phyloP scores from a whole-genome alignment of 2,113 vertebrate species.

The Amblyornis subalaris region DNA sequence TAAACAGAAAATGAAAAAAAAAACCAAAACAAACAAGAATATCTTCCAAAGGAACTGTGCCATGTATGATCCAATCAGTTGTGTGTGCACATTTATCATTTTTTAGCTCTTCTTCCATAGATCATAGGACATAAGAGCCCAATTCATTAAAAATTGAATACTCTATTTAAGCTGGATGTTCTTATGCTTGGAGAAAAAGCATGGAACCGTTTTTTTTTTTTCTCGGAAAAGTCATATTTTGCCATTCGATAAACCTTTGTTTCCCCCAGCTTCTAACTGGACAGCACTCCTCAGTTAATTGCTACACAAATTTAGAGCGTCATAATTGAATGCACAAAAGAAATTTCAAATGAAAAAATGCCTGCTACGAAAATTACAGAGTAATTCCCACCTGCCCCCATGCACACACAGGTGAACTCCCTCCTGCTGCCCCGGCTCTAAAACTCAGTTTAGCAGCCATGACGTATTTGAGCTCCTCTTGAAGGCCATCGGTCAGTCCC shows the following conservation, averaged over 20 bases:
- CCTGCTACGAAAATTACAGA: background rate
- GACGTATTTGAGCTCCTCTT: background rate
- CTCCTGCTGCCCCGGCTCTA: background rate
- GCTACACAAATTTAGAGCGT: background rate
- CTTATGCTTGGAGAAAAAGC: constrained; percentile 17
- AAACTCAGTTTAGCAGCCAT: background rate
- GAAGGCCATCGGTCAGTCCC: background rate
- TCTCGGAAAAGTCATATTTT: constrained; percentile 31
- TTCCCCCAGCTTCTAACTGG: constrained; percentile 18
- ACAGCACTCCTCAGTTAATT: constrained; percentile 21
- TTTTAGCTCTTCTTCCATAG: constrained; percentile 52
- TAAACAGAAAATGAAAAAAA: background rate
- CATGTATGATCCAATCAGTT: background rate
- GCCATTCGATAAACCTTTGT: constrained; percentile 35
- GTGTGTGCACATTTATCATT: constrained; percentile 11
- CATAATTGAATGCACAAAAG: background rate
- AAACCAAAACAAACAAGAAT: background rate
- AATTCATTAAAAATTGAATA: constrained; percentile 69
- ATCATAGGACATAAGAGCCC: constrained; percentile 54
- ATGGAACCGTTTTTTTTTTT: background rate
- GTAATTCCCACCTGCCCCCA: background rate
- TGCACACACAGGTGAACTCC: background rate
- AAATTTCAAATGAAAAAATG: background rate
- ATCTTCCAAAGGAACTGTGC: background rate
- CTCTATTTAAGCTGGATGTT: constrained; percentile 47